Base-by-base conservation (phyloP, 2,113 vertebrate species). In the Oryzias celebensis region DNA sequence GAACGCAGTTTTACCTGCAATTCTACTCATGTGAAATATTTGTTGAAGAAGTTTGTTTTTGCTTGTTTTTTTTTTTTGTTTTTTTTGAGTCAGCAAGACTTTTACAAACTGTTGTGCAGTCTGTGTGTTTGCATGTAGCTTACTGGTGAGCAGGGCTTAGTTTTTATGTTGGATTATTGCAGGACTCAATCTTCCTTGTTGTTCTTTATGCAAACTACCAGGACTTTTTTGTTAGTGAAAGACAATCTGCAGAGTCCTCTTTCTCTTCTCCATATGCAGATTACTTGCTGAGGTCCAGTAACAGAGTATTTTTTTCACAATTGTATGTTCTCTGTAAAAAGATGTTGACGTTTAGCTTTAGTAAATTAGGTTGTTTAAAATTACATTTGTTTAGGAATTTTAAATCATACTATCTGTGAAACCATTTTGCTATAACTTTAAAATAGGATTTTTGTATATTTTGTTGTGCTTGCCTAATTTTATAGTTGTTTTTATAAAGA, bases 221-320 rank as follows among this genome's bases (percentile, higher is more conserved):
- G 36, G 41, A 28, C 58, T 45, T 72, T 10, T 52, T 49, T 61
- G 66, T 16, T 26, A 62, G 68, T 79, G 79, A 80, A 77, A 83
- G 62, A 56, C 70, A 77, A 87, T 77, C 75, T 65, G 77, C 63
- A 10, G 73, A 68, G 52, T 87, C 68, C n/a, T 65, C 65, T 83
- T 83, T 82, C 78, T 70, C 17, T 58, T 62, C 36, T 57, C 57
- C 48, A 22, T 14, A 42, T 44, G 46, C 48, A 18, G 46, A 50
- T 14, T 20, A 46, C 14, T 46, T 7, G 20, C 52, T 52, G 46
- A 14, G 53, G 14, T 68, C 41, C 10, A 10, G 1, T 45, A 48
- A 60, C 69, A 58, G 5, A 58, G 56, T 55, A 16, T 20, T 26
- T 47, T 65, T 20, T 15, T n/a, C 55, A 55, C 43, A 41, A 36